Percentiles rank a stretch among this genome's conserved stretches.
Conservation (phyloP, 1,140 invertebrate species). For the Temnothorax curvispinosus region DNA sequence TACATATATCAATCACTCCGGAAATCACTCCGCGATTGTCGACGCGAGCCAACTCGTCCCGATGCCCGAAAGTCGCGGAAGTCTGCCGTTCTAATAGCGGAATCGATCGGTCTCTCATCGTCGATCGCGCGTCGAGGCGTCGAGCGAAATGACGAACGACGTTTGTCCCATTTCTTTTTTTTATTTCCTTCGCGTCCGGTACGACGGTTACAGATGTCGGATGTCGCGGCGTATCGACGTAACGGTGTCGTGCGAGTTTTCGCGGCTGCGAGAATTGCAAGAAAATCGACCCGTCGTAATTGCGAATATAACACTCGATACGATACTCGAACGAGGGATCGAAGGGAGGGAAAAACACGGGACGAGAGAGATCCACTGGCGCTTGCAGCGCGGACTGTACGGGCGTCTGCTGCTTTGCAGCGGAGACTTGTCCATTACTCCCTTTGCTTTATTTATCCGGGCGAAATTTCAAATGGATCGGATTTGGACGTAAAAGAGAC, state of each 20-base stretch:
- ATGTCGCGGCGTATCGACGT: conserved; percentile 45
- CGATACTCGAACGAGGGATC: not conserved
- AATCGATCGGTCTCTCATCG: not conserved
- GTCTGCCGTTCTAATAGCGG: not conserved
- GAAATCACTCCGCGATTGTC: conserved; percentile 30
- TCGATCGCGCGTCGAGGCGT: not conserved
- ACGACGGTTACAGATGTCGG: conserved; percentile 8
- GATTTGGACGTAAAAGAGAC: conserved; percentile 70
- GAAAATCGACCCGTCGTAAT: conserved; percentile 53
- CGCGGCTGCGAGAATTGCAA: conserved; percentile 32
- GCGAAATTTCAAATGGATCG: conserved; percentile 78
- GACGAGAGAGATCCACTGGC: not conserved
- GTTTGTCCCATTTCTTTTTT: not conserved
- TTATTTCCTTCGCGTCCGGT: not conserved
- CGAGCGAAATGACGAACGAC: not conserved
- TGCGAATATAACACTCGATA: conserved; percentile 58
- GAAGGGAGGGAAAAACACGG: conserved; percentile 24
- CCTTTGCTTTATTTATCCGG: conserved; percentile 77
- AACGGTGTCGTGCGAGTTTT: conserved; percentile 39
- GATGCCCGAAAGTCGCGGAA: not conserved
- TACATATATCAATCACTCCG: conserved; percentile 34
- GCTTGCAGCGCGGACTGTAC: conserved; percentile 60
- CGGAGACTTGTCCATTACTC: conserved; percentile 70
- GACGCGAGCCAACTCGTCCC: not conserved
- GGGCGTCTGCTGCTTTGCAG: conserved; percentile 72